Base-by-base conservation (phyloP, 2,797 vertebrate genomes). In the Anisognathus igniventris region DNA sequence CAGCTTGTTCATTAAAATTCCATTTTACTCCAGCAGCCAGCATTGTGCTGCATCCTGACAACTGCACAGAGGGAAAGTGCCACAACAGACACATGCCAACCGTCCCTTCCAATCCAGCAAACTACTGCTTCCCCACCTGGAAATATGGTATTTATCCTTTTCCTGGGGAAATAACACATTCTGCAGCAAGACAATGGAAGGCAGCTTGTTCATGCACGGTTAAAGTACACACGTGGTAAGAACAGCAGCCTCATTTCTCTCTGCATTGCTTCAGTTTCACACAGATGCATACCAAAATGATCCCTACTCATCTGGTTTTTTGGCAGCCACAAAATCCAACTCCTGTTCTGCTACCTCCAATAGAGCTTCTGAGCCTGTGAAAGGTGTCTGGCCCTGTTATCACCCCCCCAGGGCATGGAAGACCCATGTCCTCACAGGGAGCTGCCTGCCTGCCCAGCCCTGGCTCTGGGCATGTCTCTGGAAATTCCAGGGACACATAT, bases 1-100 rank as follows among this genome's bases (percentile, higher is more conserved):
- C 76, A 94, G 85, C 82, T 78, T 93, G 58, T 86, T 93, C 95
- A 96, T 95, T 95, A 93, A 91, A 97, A 97, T 97, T 94, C 95
- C 54, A 23, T 9, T 97, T 92, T 96, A 66, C 60, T 90, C 73
- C 53, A 86, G 76, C 82, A 95, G 66, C 82, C 89, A 92, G 51
- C 64, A 88, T 86, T 76, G 62, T 93, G 79, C 79, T 91, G 76
- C 70, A 82, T 84, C 83, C 85, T 67, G 82, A 96, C 88, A 94
- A 94, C 70, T 57, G 51, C 1, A 1, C 54, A 90, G 73, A 90
- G 87, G 64, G 76, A 88, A 93, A 73, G 76, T 90, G 48, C 87
- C 91, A 95, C 66, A 70, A 84, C 82, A 90, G 89, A 73, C 79
- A 92, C 92, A 91, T 37, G 60, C 87, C 95, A 95, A 85, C 82